Base-by-base conservation (phyloP, 2,888 invertebrate genomes). In the Agelastica alni region DNA sequence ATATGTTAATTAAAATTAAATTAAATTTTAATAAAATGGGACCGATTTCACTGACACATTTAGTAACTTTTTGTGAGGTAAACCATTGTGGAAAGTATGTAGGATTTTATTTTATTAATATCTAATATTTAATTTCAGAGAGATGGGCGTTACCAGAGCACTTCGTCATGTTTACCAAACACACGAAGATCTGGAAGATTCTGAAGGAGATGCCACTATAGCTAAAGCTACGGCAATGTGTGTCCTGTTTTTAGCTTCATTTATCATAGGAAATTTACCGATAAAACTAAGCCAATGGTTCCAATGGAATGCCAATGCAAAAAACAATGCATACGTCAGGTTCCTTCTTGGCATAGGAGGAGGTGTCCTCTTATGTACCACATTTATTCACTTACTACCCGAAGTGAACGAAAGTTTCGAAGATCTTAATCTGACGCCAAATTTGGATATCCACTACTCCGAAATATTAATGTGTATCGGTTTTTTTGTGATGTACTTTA, bases 171-270 rank as follows among this genome's bases (percentile, higher is more conserved):
- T 22, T 7, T 3, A 18, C 20, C 45, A 45, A 14, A 10, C 12
- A 3, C 47, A 48, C 14, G 13, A 26, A 10, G 18, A 43, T 26
- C 20, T 17, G 3, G 51, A 34, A 9, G 55, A 55, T 5, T 53
- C 48, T n/a, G 58, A 44, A 20, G 59, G 60, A 17, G 56, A 59
- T 43, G 30, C 62, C 9, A 64, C 60, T 12, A 65, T 84, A 22
- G 91, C 92, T 10, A 94, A 94, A 76, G 81, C 84, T 13, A 84
- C 89, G 3, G 85, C 93, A 1, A 90, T 94, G 87, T 78, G 82
- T 32, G 86, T 89, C 17, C 81, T 95, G 10, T 89, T 92, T 69
- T 73, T 80, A 51, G 85, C 89, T 13, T 91, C 93, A 32, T 83
- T 89, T 70, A 70, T 86, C 12, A 85, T 91, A 66, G 94, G 94